Conservation (phyloP, 2,888 invertebrate species). For the Morinoia aosen region DNA sequence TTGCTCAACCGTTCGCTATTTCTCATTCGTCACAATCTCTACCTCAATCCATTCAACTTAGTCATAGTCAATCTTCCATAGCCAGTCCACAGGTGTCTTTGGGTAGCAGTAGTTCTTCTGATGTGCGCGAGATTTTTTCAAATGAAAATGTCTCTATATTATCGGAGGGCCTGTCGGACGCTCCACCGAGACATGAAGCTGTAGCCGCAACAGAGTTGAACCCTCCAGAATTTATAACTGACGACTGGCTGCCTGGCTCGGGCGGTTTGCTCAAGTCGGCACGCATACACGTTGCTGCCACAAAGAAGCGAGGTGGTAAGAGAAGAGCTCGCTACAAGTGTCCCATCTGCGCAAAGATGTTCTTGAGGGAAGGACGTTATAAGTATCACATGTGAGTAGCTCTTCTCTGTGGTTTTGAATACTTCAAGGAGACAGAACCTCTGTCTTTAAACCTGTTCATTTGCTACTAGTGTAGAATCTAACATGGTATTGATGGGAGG, state of each 20-base stretch:
- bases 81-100: background rate
- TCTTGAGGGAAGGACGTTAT: slow-evolving; percentile 28
- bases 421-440: background rate
- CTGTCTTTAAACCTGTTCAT: background rate
- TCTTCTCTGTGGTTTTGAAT: background rate
- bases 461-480: background rate
- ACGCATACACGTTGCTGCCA: background rate
- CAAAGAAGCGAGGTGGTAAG: background rate
- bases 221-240: background rate
- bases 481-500: background rate
- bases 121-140: background rate
- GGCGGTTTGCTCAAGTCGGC: background rate
- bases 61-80: background rate
- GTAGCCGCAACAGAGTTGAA: background rate
- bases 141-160: background rate
- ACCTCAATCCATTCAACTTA: background rate
- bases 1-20: background rate
- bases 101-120: background rate
- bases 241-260: background rate
- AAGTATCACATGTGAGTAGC: slow-evolving; percentile 15
- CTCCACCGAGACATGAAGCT: background rate
- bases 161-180: background rate
- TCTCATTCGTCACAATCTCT: background rate
- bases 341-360: slow-evolving; percentile 41
- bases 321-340: slow-evolving; percentile 36